Conservation (phyloP, 2,888 invertebrate genomes). For the Antitype chi region DNA sequence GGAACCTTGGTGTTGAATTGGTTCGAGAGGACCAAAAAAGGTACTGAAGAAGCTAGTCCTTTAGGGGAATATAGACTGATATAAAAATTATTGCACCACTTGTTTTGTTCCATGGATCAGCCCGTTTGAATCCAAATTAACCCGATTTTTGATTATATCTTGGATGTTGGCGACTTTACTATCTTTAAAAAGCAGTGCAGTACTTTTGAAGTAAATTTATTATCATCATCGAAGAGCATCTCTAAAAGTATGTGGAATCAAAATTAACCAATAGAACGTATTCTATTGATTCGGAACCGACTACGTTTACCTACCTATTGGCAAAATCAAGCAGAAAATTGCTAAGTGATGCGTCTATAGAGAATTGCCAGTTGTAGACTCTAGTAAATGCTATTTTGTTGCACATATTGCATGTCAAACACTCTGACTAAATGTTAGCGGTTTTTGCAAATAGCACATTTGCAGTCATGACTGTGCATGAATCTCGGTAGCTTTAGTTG, state of each 20-base stretch:
- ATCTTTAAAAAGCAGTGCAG: background rate
- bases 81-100: constrained; percentile 1
- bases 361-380: constrained; percentile 41
- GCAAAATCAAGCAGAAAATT: constrained; percentile 45
- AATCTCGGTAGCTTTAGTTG: constrained; percentile 30
- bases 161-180: too few relatives aligned
- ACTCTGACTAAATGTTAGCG: constrained; percentile 51
- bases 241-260: background rate
- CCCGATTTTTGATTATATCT: background rate
- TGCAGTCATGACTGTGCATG: constrained; percentile 31
- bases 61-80: background rate
- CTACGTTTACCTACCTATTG: constrained; percentile 6
- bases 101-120: background rate
- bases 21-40: constrained; percentile 6
- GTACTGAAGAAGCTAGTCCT: constrained; percentile 21
- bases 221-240: background rate
- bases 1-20: background rate
- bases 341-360: constrained; percentile 17
- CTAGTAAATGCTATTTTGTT: constrained; percentile 46
- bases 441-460: constrained; percentile 34
- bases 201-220: background rate
- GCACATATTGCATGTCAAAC: constrained; percentile 44
- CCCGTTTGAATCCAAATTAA: background rate
- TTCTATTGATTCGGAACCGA: constrained; percentile 5
- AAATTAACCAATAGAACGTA: constrained; percentile 22